Evolutionary conservation across 2,113 vertebrate species (phyloP).

Genomic region (Chaetodon auriga): DNA sequence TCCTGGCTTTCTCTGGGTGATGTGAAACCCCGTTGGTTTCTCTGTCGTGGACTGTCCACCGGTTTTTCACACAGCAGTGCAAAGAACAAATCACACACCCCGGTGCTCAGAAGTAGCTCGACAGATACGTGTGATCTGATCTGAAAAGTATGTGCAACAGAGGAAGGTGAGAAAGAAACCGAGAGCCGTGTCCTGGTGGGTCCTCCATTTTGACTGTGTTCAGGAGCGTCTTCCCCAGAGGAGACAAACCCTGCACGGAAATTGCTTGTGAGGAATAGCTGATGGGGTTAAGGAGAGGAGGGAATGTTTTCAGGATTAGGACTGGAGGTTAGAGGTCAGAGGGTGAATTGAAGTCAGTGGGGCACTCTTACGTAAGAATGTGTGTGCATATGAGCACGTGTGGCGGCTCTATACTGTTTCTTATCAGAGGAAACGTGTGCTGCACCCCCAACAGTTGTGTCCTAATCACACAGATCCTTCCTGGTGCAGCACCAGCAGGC

Average conservation of each 20-base stretch:
- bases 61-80: constrained; percentile 28
- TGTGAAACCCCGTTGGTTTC: constrained; percentile 12
- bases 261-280: constrained; percentile 17
- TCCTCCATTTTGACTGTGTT: background rate
- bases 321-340: constrained; percentile 37
- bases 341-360: constrained; percentile 2
- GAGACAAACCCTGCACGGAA: background rate
- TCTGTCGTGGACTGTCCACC: background rate
- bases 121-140: constrained; percentile 1
- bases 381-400: background rate
- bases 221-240: background rate
- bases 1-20: constrained; percentile 23
- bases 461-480: constrained; percentile 28
- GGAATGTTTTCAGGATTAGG: constrained; percentile 24
- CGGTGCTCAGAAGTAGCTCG: background rate
- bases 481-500: background rate
- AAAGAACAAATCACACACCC: constrained; percentile 16
- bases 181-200: background rate
- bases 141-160: background rate
- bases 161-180: background rate
- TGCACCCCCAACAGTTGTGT: constrained; percentile 15
- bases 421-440: constrained; percentile 36
- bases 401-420: background rate
- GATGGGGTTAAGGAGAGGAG: constrained; percentile 13
- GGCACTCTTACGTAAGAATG: background rate